Base-by-base conservation (phyloP, 2,113 vertebrate genomes). In the Clinocottus analis region DNA sequence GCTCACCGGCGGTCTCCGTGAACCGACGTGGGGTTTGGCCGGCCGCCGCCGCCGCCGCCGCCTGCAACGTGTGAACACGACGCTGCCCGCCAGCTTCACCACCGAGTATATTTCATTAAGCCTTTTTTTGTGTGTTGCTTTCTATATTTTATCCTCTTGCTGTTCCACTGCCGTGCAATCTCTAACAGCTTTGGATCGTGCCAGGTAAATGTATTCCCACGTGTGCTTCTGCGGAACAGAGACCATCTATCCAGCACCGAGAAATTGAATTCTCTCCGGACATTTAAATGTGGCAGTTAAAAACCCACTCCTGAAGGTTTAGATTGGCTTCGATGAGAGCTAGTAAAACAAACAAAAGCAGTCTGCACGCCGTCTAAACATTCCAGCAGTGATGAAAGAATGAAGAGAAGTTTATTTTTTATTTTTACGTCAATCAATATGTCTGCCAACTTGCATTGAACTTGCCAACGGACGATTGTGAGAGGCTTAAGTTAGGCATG, bases 391-490 rank as follows among this genome's bases (percentile, higher is more conserved):
- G 68, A 75, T 77, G 47, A 83, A 66, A 85, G 82, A 21, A 71
- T 66, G 76, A 87, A 65, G 19, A 59, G 43, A 65, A 83, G 79
- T 10, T 51, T 51, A 3, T 3, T 51, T 53, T n/a, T n/a, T 21
- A n/a, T 19, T n/a, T 80, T 49, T 1, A 35, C 13, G 64, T 72
- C 58, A 67, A 89, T 90, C 85, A 59, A 90, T 88, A 75, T 0
- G 67, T 87, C 86, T 84, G 90, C 39, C 83, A 53, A 74, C 86
- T 63, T 60, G 53, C 75, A 78, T 67, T 16, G 33, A 31, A 80
- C 86, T 83, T 72, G 59, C 65, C 77, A 67, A 21, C 9, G 25
- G 72, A 29, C 43, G 72, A 88, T 89, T 84, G 75, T 7, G n/a
- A 37, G 9, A 69, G 86, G 59, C 45, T 49, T 17, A 25, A 78